Conservation (phyloP, 2,888 invertebrate genomes). For the Microchrysa polita region DNA sequence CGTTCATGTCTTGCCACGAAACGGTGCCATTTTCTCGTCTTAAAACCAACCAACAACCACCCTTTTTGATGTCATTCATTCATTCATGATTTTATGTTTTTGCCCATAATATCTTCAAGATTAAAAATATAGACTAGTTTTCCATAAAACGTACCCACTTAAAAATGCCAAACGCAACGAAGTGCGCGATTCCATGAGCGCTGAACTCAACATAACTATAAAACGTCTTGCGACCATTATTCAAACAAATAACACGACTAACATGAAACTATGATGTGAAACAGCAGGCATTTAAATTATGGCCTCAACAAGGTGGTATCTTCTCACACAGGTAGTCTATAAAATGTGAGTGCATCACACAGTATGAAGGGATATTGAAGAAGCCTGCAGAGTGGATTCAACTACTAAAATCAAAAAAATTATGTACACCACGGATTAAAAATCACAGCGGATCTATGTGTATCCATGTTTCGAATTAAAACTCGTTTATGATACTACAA, state of each 20-base stretch:
- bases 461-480: background rate
- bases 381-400: background rate
- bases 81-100: too few relatives aligned
- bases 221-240: background rate
- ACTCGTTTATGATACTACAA: background rate
- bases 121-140: too few relatives aligned
- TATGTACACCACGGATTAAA: background rate
- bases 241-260: conserved; percentile 19
- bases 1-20: too few relatives aligned
- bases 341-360: background rate
- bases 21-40: too few relatives aligned
- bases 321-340: conserved; percentile 3
- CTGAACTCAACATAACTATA: too few relatives aligned
- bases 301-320: conserved; percentile 23
- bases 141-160: too few relatives aligned
- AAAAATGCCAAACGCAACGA: too few relatives aligned
- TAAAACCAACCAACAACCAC: too few relatives aligned
- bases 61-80: too few relatives aligned
- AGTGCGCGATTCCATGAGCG: too few relatives aligned
- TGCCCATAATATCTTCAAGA: too few relatives aligned
- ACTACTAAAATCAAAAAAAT: background rate
- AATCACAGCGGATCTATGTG: background rate
- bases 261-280: conserved; percentile 31
- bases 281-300: conserved; percentile 30
- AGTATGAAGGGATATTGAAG: background rate